These are phyloP conservation scores for Alligator mississippiensis DNA, from an alignment of 2,113 vertebrate genomes.

Conservation along the genomic window DNA sequence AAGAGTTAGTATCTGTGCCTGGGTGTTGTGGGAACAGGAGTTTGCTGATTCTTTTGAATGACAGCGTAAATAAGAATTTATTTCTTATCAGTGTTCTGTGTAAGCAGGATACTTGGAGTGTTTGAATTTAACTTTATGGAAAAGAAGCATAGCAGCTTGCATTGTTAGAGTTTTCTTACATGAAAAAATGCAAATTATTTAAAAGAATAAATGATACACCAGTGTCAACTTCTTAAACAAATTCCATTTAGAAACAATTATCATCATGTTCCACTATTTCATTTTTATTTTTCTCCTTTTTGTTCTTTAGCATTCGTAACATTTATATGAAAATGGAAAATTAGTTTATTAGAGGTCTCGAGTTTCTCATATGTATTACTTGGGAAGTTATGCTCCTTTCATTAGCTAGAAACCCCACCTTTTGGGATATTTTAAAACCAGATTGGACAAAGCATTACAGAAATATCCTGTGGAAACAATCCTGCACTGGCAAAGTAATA, in stretches of 20 bases:
- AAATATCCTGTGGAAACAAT: neutral
- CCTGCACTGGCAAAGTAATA: neutral
- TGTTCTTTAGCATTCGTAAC: neutral
- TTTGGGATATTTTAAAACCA: neutral
- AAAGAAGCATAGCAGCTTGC: neutral
- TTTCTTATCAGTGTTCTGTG: neutral
- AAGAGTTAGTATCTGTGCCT: neutral
- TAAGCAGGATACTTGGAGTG: neutral
- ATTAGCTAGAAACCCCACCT: neutral
- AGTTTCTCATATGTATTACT: neutral
- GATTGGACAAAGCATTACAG: neutral
- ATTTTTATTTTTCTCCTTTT: neutral
- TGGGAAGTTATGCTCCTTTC: conserved; percentile 3
- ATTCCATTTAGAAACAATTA: neutral
- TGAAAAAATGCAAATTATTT: neutral
- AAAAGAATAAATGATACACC: neutral
- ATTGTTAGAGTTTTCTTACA: neutral
- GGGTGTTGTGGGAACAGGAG: neutral
- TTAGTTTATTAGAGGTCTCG: neutral
- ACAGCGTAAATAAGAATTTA: rapidly evolving
- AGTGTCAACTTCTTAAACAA: neutral
- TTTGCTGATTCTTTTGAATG: neutral
- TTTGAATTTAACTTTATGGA: neutral
- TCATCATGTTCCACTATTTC: neutral
- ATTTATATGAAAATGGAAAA: neutral